Base-by-base conservation (phyloP, 1,140 invertebrate species). In the Philotrypesis tridentata region DNA sequence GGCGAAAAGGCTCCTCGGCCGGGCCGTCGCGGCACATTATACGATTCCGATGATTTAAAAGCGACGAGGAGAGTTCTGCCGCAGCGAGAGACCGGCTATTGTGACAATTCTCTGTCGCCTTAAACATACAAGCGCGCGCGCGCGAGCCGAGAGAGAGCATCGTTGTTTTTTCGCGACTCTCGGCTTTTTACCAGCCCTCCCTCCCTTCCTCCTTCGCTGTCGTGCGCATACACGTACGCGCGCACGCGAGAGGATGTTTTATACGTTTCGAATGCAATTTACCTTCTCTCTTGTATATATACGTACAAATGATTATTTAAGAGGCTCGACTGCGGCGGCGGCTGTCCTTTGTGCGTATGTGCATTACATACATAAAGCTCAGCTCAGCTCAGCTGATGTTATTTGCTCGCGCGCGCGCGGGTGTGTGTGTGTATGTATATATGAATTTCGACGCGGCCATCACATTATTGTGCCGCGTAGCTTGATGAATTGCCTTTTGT, bases 291-390 rank as follows among this genome's bases (percentile, higher is more conserved):
- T 68, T 14, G 37, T 55, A 48, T 48, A 68, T 27, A 60, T 37
- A 23, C 25, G 43, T 81, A 68, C 72, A 81, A 81, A 81, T 75
- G 72, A 81, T 81, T 81, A 81, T 81, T 81, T 81, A 81, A 75
- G 61, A 65, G 43, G 61, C 27, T 74, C 31, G 1, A n/a, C 29
- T 74, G 23, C 27, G 14, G 29, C 60, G n/a, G 17, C 43, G 21
- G 2, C 1, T 17, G 0, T 29, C 68, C 33, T 79, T 60, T 14
- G 70, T 63, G 6, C 27, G 23, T 27, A 27, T 74, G 67, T 74
- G 29, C 37, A 23, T 48, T 74, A 48, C 31, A 74, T 71, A 72
- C 33, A 33, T 55, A 80, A 73, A 80, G 68, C 27, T 12, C 21
- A n/a, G 29, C 31, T 21, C 17, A 17, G 8, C n/a, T 55, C 40